phyloP scores from a whole-genome alignment of 2,888 invertebrate genomes.

The Erannis defoliaria region DNA sequence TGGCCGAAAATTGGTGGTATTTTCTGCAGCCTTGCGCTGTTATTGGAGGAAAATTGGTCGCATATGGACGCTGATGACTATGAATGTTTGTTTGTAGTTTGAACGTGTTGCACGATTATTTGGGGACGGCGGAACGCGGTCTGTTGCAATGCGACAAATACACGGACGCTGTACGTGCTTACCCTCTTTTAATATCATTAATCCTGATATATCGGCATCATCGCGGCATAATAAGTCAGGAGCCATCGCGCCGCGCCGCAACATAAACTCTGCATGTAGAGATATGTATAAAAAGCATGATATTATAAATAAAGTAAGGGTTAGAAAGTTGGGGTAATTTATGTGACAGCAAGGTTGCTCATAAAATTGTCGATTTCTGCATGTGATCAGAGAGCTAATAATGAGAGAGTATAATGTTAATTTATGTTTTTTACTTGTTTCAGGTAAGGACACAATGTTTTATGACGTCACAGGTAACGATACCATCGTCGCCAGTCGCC shows the following conservation, averaged over 20 bases:
- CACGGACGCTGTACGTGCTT: not conserved
- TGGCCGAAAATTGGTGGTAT: conserved; percentile 16
- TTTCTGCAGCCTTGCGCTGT: not conserved
- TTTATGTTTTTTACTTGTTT: conserved; percentile 42
- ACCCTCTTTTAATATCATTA: not conserved
- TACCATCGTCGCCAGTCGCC: not conserved
- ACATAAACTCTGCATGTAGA: no score
- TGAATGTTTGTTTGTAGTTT: not conserved
- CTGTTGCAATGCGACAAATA: not conserved
- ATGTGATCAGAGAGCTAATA: not conserved
- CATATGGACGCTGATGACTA: not conserved
- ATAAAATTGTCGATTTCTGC: no score
- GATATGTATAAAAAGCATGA: no score
- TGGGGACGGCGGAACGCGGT: not conserved
- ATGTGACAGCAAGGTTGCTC: no score
- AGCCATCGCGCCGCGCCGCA: no score
- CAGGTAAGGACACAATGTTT: conserved; percentile 47
- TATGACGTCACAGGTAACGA: not conserved
- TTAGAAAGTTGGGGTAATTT: no score
- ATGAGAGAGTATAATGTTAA: conserved; percentile 7
- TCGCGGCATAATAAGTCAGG: no score
- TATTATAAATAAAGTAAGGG: no score
- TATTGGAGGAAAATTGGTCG: not conserved
- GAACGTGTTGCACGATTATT: not conserved
- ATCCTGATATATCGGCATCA: no score